phyloP scores from a whole-genome alignment of 1,140 invertebrate genomes.

The Elysia chlorotica region DNA sequence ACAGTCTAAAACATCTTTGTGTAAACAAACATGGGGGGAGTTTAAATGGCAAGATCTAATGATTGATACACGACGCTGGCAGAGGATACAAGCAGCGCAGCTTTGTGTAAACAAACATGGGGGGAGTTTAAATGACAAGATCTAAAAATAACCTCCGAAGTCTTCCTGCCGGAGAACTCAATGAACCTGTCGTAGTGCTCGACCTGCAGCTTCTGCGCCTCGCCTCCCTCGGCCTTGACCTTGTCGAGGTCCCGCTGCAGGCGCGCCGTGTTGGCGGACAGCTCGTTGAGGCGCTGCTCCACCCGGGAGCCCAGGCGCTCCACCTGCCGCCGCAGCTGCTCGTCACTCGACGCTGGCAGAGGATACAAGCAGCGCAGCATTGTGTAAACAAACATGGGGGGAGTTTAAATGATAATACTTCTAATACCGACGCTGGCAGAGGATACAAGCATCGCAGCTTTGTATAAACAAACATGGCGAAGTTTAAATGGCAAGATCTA shows the following conservation, averaged over 20 bases:
- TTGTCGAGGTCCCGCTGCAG: conserved; percentile 26
- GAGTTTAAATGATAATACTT: too few relatives aligned
- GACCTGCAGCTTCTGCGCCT: conserved; percentile 23
- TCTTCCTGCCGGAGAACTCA: conserved; percentile 5
- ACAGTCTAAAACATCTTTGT: too few relatives aligned
- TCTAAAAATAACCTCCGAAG: conserved; percentile 14
- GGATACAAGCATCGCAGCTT: too few relatives aligned
- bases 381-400: background rate
- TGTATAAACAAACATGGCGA: too few relatives aligned
- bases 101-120: background rate
- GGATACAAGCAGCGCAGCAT: background rate
- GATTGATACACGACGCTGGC: too few relatives aligned
- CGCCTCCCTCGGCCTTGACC: conserved; percentile 27
- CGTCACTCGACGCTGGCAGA: conserved; percentile 36
- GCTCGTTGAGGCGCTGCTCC: conserved; percentile 35
- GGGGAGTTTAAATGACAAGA: too few relatives aligned
- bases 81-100: background rate
- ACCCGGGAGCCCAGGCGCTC: conserved; percentile 32
- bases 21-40: too few relatives aligned
- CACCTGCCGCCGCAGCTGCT: conserved; percentile 35
- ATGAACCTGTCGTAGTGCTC: conserved; percentile 20
- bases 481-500: too few relatives aligned
- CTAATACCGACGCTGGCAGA: too few relatives aligned
- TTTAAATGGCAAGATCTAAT: too few relatives aligned
- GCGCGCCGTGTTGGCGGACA: conserved; percentile 16